Evolutionary conservation across 2,797 vertebrate genomes (phyloP).

Genomic region (Cygnus olor): DNA sequence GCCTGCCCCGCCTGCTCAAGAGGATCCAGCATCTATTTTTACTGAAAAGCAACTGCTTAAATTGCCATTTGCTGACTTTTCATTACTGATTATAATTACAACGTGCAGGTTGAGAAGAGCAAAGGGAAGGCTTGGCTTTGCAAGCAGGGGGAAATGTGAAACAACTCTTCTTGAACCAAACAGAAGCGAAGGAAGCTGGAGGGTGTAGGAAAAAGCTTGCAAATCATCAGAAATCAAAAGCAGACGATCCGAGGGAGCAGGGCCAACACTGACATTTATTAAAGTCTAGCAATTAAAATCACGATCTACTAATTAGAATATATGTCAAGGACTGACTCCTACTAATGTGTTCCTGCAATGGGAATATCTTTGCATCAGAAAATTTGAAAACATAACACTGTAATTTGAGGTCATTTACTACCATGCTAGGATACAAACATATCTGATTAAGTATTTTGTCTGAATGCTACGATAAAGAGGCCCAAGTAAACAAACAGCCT

Average conservation of each 20-base stretch:
- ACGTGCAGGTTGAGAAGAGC: conserved; percentile 12
- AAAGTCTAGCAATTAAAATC: conserved; percentile 4
- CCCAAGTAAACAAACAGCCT: background rate
- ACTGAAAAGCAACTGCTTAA: conserved; percentile 28
- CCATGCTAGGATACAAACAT: background rate
- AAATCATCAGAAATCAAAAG: background rate
- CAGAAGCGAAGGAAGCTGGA: background rate
- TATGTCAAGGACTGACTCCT: background rate
- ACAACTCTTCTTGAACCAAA: background rate
- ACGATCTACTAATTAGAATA: background rate
- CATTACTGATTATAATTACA: conserved; percentile 38
- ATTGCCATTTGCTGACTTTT: conserved; percentile 38
- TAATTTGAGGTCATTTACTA: conserved; percentile 19
- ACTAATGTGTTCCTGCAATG: background rate
- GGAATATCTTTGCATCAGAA: background rate
- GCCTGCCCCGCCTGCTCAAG: background rate
- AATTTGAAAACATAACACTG: background rate
- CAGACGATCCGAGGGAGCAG: background rate
- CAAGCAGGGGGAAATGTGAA: background rate
- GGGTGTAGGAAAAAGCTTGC: background rate
- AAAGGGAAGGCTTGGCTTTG: conserved; percentile 13
- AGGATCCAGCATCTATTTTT: conserved; percentile 10
- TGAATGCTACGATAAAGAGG: background rate
- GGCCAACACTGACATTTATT: background rate
- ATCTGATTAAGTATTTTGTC: conserved; percentile 14